Evolutionary conservation across 2,888 invertebrate genomes (phyloP), one percentile per base, ranked within the genome.

Genomic region (Yponomeuta evonymella): DNA sequence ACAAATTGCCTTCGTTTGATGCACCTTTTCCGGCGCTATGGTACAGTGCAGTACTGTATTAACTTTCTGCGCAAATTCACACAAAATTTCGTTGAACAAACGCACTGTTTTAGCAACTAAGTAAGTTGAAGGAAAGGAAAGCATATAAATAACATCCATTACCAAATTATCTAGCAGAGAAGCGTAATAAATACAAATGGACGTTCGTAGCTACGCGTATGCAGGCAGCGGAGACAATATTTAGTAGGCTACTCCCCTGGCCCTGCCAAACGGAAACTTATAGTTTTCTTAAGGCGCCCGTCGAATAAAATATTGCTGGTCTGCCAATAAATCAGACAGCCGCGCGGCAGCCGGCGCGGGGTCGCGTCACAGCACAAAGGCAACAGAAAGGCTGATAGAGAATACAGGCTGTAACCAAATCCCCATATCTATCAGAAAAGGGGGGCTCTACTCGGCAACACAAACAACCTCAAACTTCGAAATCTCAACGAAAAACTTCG

Each of bases 261-360:
- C 84, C 87, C 86, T 88, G 86, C 87, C 90, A 86, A 90, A 89
- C 90, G 90, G 89, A 90, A 91, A 91, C 91, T 92, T 92, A 91
- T 91, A 92, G 92, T 88, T 90, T 89, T 87, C 86, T 91, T 92
- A 90, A 91, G 91, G 90, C 91, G 90, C 90, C 90, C 89, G 87
- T 80, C 86, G 90, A 87, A 92, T 92, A 91, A 91, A 91, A 92
- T 92, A 92, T 89, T 88, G 89, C 89, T 88, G 90, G 83, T 82
- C 81, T 81, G 85, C 82, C 80, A 85, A 91, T 92, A 92, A 92
- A 92, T 92, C 92, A 92, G 89, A 83, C 83, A 81, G 86, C 84
- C 88, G 84, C 82, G 83, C 77, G 84, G 83, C 88, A 88, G 88
- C 89, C 89, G 89, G 89, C 88, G 85, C 83, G 80, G 78, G 81